Evolutionary conservation across 2,113 vertebrate genomes (phyloP), one percentile per base, ranked within the genome.

Genomic region (Myocastor coypus): DNA sequence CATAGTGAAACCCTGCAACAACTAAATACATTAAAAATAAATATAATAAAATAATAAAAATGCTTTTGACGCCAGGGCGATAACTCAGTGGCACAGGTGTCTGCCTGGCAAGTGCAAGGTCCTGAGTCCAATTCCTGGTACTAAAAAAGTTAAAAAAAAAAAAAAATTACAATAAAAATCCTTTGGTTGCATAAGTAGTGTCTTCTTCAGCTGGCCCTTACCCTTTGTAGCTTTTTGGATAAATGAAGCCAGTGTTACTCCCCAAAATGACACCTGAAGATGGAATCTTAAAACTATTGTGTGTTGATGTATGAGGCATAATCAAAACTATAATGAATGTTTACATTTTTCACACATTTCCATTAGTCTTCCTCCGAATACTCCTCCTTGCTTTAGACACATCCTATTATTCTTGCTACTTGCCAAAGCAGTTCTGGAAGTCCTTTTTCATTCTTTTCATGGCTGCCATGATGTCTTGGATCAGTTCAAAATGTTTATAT

Each of bases 221-320:
- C 63, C 52, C 55, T 66, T 59, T 91, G 11, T 93, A 16, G 30
- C 34, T 94, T 95, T 75, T 84, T 84, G 50, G 95, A 81, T 57
- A 75, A 4, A 42, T 52, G 28, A 96, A 52, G 24, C 71, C 4
- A 66, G 42, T 40, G 37, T 22, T 71, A 37, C 10, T 40, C 69
- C 28, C 7, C 12, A 42, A 13, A 87, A 52, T 90, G 86, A 81
- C 59, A 87, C 32, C 71, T 64, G 32, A 84, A 86, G 59, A 50
- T 40, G 94, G 80, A 87, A 92, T 78, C 85, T 94, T 85, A 14
- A 91, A 75, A 85, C 20, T 82, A n/a, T 77, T 82, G 40, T 69
- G 11, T 83, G 17, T 80, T 71, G 91, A 55, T 91, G 34, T 92
- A 46, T n/a, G 71, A 88, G 37, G 22, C 42, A 26, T 73, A 42